These are phyloP conservation scores for Oreonectes daqikongensis DNA, from an alignment of 2,797 vertebrate genomes.

Conservation along the genomic window DNA sequence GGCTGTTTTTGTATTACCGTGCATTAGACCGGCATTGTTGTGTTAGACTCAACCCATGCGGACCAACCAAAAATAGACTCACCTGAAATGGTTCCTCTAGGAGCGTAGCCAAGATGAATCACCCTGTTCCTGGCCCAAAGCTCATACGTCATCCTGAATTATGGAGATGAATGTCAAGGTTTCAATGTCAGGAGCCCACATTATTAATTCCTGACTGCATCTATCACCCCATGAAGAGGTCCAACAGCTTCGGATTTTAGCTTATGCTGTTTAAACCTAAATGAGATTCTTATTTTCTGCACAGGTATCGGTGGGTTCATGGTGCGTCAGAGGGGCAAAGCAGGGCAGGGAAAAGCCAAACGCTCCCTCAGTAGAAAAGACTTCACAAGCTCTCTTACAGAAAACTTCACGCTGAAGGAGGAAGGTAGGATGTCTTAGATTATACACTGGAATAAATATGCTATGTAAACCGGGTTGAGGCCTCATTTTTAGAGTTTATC, in stretches of 20 bases:
- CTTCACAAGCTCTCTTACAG: constrained; percentile 81
- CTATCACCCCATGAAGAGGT: constrained; percentile 36
- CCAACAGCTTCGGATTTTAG: not conserved
- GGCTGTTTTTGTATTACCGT: not conserved
- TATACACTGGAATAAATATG: not conserved
- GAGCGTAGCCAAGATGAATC: constrained; percentile 56
- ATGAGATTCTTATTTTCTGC: not conserved
- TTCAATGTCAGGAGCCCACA: constrained; percentile 45
- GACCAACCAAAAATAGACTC: constrained; percentile 48
- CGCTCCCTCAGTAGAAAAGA: constrained; percentile 79
- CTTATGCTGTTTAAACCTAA: not conserved
- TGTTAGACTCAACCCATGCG: constrained; percentile 7
- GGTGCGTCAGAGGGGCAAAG: constrained; percentile 95
- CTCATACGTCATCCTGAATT: constrained; percentile 54
- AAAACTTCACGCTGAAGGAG: constrained; percentile 78
- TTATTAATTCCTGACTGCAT: constrained; percentile 53
- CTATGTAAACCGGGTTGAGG: not conserved
- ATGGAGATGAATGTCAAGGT: constrained; percentile 56
- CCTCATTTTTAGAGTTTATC: not conserved
- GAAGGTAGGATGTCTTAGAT: constrained; percentile 76
- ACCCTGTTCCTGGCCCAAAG: constrained; percentile 41
- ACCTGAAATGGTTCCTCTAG: constrained; percentile 53
- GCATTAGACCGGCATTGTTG: not conserved
- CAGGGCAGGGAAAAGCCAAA: constrained; percentile 86
- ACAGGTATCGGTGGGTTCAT: constrained; percentile 97